These are phyloP conservation scores for Aporophyla lueneburgensis DNA, from an alignment of 2,888 invertebrate genomes.

Conservation along the genomic window DNA sequence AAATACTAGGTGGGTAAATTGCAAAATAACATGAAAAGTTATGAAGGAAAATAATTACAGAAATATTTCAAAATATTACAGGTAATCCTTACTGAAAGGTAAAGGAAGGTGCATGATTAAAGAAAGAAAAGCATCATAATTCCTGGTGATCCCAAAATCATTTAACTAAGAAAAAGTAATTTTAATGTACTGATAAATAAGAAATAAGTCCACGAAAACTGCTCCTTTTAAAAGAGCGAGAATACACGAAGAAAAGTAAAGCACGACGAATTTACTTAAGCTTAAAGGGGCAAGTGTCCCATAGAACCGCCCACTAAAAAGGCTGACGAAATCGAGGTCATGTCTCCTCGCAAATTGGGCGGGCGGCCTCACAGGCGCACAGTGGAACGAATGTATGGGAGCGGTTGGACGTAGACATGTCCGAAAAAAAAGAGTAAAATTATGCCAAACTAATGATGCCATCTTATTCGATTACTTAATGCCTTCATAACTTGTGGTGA, in stretches of 20 bases:
- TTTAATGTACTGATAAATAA: constrained; percentile 20
- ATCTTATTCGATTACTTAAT: no score
- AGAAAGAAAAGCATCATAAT: neutral
- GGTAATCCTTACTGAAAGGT: neutral
- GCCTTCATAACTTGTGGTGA: no score
- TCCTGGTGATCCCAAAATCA: neutral
- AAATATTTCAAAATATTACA: neutral
- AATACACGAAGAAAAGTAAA: constrained; percentile 46
- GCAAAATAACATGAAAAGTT: neutral
- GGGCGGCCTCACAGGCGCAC: constrained; percentile 70
- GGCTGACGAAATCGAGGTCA: constrained; percentile 77
- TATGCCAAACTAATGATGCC: no score
- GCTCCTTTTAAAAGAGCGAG: constrained; percentile 21
- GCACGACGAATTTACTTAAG: constrained; percentile 53
- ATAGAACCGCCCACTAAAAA: constrained; percentile 68
- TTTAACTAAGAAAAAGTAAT: constrained; percentile 1
- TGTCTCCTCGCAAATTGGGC: constrained; percentile 72
- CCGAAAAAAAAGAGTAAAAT: no score
- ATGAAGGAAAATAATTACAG: neutral
- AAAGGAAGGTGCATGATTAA: neutral
- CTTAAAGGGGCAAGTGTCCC: constrained; percentile 57
- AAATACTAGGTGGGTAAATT: neutral
- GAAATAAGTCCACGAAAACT: constrained; percentile 33
- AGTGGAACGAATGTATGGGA: no score
- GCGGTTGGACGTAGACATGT: no score